Base-by-base conservation (phyloP, 1,140 invertebrate species). In the Alviniconcha marisindica region DNA sequence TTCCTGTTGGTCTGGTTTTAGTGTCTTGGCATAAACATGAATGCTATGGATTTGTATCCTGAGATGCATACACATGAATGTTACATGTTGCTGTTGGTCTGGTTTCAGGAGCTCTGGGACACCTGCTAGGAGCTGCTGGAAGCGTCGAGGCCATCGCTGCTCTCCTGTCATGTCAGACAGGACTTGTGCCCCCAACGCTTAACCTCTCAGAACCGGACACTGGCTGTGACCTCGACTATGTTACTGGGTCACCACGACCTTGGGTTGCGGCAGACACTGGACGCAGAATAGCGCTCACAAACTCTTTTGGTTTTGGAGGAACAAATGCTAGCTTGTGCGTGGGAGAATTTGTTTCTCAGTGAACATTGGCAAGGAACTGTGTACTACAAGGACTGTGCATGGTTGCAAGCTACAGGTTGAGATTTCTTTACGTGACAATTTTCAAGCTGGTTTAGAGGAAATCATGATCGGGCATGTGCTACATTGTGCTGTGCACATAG, bases 241-340 rank as follows among this genome's bases (percentile, higher is more conserved):
- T 97, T n/a, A 93, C 95, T 24, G 95, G 95, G 81, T 88, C 89
- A 36, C 93, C 94, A 92, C 94, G 90, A 89, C 93, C 76, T 97
- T 97, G 97, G 78, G 86, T 73, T 56, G 84, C 76, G n/a, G 66
- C 7, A 38, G 4, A 12, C 4, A 24, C 28, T 38, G 76, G 71
- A 12, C 88, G 86, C 89, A 95, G 96, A 90, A 94, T 98, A 87
- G 97, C 97, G n/a, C 92, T 99, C 66, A 99, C 98, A 93, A 99
- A 99, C 94, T 98, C 98, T 21, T 99, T 99, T 95, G 99, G 98
- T 7, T 99, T 99, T 95, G 98, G 98, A 80, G 99, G 98, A 48
- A 99, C 98, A 31, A 99, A 99, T 95, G 97, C 97, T 48, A 96
- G 96, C 86, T 93, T 99, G 18, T 98, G 97, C 93, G 21, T 86